Evolutionary conservation across 2,797 vertebrate species (phyloP).

Genomic region (Columba guinea): DNA sequence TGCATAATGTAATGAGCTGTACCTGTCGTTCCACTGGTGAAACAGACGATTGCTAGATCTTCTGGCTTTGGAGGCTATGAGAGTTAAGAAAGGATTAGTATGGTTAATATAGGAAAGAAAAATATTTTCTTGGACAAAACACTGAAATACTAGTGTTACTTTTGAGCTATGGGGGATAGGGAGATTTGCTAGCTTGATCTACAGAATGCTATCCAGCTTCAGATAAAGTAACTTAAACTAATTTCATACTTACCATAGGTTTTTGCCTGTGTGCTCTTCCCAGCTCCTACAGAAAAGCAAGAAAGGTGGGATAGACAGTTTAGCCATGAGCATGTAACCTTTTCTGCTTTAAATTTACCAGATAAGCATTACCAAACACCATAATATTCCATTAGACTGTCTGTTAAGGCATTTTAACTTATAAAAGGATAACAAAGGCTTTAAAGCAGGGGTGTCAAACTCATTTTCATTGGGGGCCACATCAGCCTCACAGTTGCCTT

Average conservation of each 20-base stretch:
- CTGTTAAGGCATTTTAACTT: background rate
- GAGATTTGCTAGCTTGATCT: background rate
- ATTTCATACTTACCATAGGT: slow-evolving; percentile 72
- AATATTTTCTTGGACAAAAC: background rate
- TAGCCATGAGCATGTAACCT: background rate
- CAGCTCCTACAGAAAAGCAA: slow-evolving; percentile 63
- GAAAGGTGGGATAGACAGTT: background rate
- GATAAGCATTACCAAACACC: background rate
- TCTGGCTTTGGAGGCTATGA: slow-evolving; percentile 88
- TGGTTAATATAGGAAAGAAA: background rate
- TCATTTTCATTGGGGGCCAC: no score
- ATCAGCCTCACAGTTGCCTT: no score
- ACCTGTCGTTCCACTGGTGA: slow-evolving; percentile 99
- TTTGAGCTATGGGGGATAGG: background rate
- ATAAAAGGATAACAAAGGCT: background rate
- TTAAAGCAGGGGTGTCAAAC: background rate
- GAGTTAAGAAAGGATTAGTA: slow-evolving; percentile 30
- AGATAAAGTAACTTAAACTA: background rate
- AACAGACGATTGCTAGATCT: slow-evolving; percentile 93
- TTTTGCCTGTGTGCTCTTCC: slow-evolving; percentile 75
- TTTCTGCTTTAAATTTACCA: background rate
- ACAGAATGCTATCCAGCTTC: background rate
- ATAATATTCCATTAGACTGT: background rate
- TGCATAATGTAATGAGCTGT: background rate
- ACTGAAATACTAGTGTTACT: background rate